A percentile compares a stretch with the other conserved stretches of the same genome.
These are phyloP conservation scores for Acanthornis magna DNA, from an alignment of 2,797 vertebrate species.

Conservation along the genomic window DNA sequence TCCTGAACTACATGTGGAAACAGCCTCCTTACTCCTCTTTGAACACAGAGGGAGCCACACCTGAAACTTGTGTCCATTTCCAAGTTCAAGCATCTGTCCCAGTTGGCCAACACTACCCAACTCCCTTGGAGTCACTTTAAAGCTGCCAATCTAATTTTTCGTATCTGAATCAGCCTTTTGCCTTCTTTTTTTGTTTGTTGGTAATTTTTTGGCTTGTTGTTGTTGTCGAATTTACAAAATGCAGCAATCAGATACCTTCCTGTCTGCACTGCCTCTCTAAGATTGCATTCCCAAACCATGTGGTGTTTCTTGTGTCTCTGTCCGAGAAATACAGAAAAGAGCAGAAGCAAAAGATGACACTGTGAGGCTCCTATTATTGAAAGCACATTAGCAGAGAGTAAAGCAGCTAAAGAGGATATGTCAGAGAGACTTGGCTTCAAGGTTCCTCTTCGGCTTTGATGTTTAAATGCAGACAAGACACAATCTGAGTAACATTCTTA, in stretches of 20 bases:
- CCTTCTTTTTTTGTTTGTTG: too few relatives aligned
- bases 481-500: not conserved
- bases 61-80: not conserved
- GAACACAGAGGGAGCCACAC: not conserved
- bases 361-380: not conserved
- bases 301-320: not conserved
- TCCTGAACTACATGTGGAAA: not conserved
- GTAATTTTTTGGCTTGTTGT: not conserved
- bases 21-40: not conserved
- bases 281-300: not conserved
- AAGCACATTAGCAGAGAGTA: not conserved
- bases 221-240: not conserved
- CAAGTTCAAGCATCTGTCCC: not conserved
- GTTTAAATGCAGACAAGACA: not conserved
- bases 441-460: not conserved
- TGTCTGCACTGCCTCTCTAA: not conserved
- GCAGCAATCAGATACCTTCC: not conserved
- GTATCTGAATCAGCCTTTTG: not conserved
- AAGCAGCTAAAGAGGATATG: not conserved
- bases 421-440: not conserved
- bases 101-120: not conserved
- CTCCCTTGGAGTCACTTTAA: rapidly evolving
- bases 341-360: not conserved
- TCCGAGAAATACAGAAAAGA: not conserved
- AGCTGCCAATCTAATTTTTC: not conserved